Evolutionary conservation across 2,888 invertebrate genomes (phyloP).

Genomic region (Fragum fragum): DNA sequence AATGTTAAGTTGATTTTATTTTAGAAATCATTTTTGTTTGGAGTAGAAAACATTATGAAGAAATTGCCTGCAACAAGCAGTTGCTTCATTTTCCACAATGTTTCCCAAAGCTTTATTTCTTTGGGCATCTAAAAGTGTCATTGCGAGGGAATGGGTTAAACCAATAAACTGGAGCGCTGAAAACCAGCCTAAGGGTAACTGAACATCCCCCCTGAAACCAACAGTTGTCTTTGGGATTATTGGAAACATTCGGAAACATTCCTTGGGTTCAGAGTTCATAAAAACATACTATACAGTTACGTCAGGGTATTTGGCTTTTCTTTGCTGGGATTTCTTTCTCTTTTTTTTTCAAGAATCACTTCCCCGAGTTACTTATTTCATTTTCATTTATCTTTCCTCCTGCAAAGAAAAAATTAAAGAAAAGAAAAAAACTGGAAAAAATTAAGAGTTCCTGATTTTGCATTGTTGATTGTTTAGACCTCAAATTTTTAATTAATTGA

Average conservation of each 20-base stretch:
- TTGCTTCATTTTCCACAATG: too few species aligned
- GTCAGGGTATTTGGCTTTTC: conserved; percentile 12
- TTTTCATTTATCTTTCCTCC: neutral
- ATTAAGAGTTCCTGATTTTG: conserved; percentile 40
- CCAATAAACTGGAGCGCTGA: too few species aligned
- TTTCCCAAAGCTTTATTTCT: too few species aligned
- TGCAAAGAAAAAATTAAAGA: conserved; percentile 43
- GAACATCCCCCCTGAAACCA: conserved; percentile 6
- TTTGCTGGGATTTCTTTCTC: conserved; percentile 8
- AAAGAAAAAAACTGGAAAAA: too few species aligned
- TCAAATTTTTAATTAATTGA: conserved; percentile 22
- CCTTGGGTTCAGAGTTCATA: conserved; percentile 32
- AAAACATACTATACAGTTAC: conserved; percentile 26
- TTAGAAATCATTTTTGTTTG: too few species aligned
- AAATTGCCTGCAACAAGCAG: too few species aligned
- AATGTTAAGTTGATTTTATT: too few species aligned
- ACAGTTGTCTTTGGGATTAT: conserved; percentile 31
- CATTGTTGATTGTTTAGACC: conserved; percentile 42
- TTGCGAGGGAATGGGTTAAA: neutral
- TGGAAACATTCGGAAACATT: conserved; percentile 36
- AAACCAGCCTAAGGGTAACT: too few species aligned
- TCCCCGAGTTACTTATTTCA: too few species aligned
- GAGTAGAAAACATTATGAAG: too few species aligned
- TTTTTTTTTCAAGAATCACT: neutral
- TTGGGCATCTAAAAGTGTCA: too few species aligned